Evolutionary conservation across 1,140 invertebrate genomes (phyloP).

Genomic region (Cheumatopsyche charites): DNA sequence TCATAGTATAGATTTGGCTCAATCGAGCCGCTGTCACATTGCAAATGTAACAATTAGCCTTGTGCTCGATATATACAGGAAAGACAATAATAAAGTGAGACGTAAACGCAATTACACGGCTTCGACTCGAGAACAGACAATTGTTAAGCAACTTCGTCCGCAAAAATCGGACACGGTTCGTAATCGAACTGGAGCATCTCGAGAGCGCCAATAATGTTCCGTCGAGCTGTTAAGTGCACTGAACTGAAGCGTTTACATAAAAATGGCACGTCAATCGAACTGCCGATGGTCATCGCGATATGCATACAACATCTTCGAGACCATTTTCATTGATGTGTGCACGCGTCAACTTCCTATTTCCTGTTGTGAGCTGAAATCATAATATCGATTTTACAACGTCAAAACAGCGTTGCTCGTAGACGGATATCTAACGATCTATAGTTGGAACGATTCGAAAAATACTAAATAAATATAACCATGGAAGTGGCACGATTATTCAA

Average conservation of each 20-base stretch:
- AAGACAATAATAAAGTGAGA: slow-evolving; percentile 32
- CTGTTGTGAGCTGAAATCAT: slow-evolving; percentile 1
- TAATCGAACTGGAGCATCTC: slow-evolving; percentile 27
- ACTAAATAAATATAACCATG: neutral
- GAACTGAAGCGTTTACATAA: neutral
- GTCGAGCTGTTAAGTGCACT: neutral
- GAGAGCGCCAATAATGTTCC: neutral
- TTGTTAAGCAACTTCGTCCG: slow-evolving; percentile 7
- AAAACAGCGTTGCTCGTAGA: no score
- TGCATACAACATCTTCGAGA: slow-evolving; percentile 1
- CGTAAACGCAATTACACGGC: slow-evolving; percentile 29
- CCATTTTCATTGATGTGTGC: neutral
- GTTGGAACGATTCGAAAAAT: neutral
- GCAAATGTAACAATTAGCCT: slow-evolving; percentile 27
- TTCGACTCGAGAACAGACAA: slow-evolving; percentile 11
- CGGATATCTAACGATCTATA: neutral
- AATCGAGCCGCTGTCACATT: neutral
- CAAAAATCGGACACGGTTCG: neutral
- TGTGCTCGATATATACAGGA: slow-evolving; percentile 38
- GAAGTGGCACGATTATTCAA: no score
- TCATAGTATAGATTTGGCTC: neutral
- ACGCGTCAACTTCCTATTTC: slow-evolving; percentile 18
- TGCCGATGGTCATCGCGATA: neutral
- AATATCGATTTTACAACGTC: no score
- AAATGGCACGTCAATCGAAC: neutral